A percentile compares a stretch with the other conserved stretches of the same genome.
Conservation (phyloP, 2,888 invertebrate genomes). For the Dynastes maya region DNA sequence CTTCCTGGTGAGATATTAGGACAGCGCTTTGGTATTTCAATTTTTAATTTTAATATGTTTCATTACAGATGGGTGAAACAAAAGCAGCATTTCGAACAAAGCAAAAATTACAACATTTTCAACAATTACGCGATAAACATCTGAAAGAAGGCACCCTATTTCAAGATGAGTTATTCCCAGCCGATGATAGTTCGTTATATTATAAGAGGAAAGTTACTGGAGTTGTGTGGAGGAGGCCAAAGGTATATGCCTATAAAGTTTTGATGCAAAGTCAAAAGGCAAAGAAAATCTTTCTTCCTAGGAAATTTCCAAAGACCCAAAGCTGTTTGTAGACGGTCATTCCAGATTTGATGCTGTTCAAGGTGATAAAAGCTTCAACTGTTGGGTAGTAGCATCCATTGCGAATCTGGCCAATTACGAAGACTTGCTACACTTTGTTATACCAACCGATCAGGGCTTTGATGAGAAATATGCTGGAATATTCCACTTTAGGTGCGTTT, state of each 20-base stretch:
- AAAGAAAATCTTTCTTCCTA: conserved; percentile 66
- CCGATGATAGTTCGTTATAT: conserved; percentile 13
- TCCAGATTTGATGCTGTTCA: conserved; percentile 98
- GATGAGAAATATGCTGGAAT: conserved; percentile 94
- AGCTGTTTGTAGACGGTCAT: conserved; percentile 95
- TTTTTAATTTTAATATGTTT: background rate
- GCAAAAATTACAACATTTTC: conserved; percentile 8
- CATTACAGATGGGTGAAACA: conserved; percentile 15
- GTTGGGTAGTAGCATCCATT: conserved; percentile 96
- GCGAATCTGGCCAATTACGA: conserved; percentile 93
- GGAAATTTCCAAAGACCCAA: conserved; percentile 91
- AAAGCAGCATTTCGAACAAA: background rate
- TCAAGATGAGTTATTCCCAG: conserved; percentile 30
- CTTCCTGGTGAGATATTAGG: conserved; percentile 11
- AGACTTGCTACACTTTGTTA: conserved; percentile 93
- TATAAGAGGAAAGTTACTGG: background rate
- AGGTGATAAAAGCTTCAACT: conserved; percentile 93
- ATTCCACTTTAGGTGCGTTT: conserved; percentile 88
- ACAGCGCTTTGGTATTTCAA: background rate
- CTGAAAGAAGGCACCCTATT: conserved; percentile 24
- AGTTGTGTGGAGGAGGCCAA: conserved; percentile 20
- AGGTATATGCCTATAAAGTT: background rate
- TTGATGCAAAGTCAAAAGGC: no score
- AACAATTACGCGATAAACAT: conserved; percentile 28
- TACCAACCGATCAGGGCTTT: conserved; percentile 96